A percentile compares a stretch with the other conserved stretches of the same genome.
phyloP scores from a whole-genome alignment of 1,140 invertebrate genomes.

The Drosophila pandora region DNA sequence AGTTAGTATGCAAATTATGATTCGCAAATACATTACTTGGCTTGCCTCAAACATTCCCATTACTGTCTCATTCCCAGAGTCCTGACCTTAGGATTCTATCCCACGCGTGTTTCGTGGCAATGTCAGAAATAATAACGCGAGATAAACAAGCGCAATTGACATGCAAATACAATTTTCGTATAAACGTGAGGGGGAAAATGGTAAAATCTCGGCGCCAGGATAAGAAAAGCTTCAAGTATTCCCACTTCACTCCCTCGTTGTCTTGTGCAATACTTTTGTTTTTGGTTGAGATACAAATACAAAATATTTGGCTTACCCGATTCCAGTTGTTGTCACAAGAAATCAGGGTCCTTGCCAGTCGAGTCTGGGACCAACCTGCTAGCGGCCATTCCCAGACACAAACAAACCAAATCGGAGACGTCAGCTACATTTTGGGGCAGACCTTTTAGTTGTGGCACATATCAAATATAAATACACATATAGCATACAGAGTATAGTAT shows the following conservation, averaged over 20 bases:
- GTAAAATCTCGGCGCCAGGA: slow-evolving; percentile 47
- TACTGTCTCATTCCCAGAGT: slow-evolving; percentile 42
- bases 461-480: slow-evolving; percentile 13
- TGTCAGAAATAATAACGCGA: slow-evolving; percentile 77
- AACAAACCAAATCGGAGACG: slow-evolving; percentile 71
- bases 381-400: slow-evolving; percentile 55
- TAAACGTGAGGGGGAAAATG: slow-evolving; percentile 27
- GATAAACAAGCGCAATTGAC: slow-evolving; percentile 80
- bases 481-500: slow-evolving; percentile 12
- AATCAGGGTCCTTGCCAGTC: slow-evolving; percentile 55
- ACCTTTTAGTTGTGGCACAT: slow-evolving; percentile 8
- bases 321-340: slow-evolving; percentile 62
- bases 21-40: slow-evolving; percentile 54
- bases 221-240: slow-evolving; percentile 9
- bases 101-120: slow-evolving; percentile 47
- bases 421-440: slow-evolving; percentile 57
- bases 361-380: slow-evolving; percentile 57
- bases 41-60: slow-evolving; percentile 55
- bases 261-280: slow-evolving; percentile 67
- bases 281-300: slow-evolving; percentile 71
- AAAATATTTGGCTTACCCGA: slow-evolving; percentile 68
- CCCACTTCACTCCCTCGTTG: too few species aligned
- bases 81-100: slow-evolving; percentile 33
- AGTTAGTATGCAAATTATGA: slow-evolving; percentile 65
- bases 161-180: slow-evolving; percentile 76